phyloP scores from a whole-genome alignment of 2,113 vertebrate species.

The Isichthys henryi region DNA sequence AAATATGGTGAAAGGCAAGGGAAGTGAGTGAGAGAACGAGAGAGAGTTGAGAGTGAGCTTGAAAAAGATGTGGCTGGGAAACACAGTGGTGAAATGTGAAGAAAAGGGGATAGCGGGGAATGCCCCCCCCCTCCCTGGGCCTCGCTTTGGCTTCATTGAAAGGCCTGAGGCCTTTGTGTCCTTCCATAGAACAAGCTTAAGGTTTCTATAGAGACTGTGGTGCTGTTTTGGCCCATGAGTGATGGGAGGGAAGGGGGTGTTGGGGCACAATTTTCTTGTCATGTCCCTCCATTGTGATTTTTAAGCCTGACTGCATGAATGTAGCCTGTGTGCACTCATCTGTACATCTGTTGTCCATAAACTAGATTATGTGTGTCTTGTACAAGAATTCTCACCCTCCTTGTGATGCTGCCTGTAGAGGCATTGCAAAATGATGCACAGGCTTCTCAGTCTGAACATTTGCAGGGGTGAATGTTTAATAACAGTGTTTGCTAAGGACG shows the following conservation, averaged over 20 bases:
- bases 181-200: constrained; percentile 36
- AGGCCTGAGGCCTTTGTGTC: constrained; percentile 48
- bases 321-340: background rate
- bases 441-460: background rate
- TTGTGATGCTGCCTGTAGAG: background rate
- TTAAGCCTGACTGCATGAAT: background rate
- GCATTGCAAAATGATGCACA: background rate
- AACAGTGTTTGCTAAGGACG: background rate
- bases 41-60: background rate
- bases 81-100: background rate
- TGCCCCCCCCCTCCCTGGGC: background rate
- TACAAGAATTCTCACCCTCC: background rate
- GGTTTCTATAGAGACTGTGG: constrained; percentile 48
- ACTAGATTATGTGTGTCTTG: background rate
- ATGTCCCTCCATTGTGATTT: background rate
- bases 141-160: constrained; percentile 32
- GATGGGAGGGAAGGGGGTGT: constrained; percentile 4
- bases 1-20: constrained; percentile 1
- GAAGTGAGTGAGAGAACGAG: background rate
- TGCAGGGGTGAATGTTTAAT: background rate
- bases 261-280: constrained; percentile 16
- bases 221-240: constrained; percentile 17
- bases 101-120: rapidly evolving
- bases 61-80: background rate
- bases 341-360: background rate